Evolutionary conservation across 2,113 vertebrate species (phyloP), one percentile per base, ranked within the genome.

Genomic region (Pitta sordida): DNA sequence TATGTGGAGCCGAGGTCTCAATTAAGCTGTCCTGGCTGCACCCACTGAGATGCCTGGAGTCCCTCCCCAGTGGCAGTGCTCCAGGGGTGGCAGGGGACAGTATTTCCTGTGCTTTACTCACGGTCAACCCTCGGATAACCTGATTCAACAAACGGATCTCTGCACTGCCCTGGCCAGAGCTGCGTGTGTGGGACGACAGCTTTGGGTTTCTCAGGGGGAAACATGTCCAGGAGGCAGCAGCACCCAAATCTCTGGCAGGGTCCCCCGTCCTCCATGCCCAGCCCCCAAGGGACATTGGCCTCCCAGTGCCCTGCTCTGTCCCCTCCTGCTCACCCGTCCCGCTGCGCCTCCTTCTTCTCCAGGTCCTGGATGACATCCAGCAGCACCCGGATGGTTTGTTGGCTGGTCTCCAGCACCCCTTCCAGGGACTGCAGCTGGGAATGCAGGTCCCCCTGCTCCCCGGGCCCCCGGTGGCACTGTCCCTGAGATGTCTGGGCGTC

Each of bases 341-440:
- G 91, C 92, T 98, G 98, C 3, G 98, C 98, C 93, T 98, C 98
- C 96, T 98, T 98, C 97, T 98, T 98, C 97, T 99, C 98, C 95
- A 99, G 97, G 96, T 99, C 98, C 98, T 99, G 98, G 97, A 99
- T 99, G 93, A 99, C 98, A 12, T 98, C 98, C 97, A 99, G 97
- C 91, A 99, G 98, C 91, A 99, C 97, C 70, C 98, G 98, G 94
- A 99, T 99, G 94, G 98, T 98, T 89, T 98, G 98, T 96, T 98
- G 98, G 97, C 98, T 99, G 84, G 98, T 98, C 96, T 98, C 98
- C 97, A 99, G 97, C 83, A 98, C 98, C 46, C 98, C 98, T 94
- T 99, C 98, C 96, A 99, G 96, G 87, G 98, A 98, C 60, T 98
- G 98, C 69, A 98, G 98, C 97, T 98, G 98, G 86, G 97, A 97